Percentiles rank a stretch among this genome's conserved stretches.
Evolutionary conservation across 2,888 invertebrate species (phyloP).

Genomic region (Rugalucina vietnamica): DNA sequence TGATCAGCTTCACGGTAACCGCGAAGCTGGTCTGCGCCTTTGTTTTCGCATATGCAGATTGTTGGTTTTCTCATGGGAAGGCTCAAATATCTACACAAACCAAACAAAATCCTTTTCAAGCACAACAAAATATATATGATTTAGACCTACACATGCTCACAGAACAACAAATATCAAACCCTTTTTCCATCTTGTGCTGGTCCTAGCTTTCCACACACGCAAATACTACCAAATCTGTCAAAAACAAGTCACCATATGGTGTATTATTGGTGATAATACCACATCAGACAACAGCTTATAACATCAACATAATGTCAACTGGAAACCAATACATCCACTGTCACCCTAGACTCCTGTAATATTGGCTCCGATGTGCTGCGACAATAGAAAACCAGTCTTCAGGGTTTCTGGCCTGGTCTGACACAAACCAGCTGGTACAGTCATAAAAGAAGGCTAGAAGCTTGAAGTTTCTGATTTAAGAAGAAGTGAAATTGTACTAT

Average conservation of each 20-base stretch:
- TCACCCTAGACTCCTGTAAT: background rate
- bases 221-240: background rate
- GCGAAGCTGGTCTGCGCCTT: too few species aligned
- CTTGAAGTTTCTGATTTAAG: too few species aligned
- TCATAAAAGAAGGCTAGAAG: too few species aligned
- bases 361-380: too few species aligned
- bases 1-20: too few species aligned
- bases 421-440: too few species aligned
- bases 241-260: background rate
- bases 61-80: too few species aligned
- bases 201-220: background rate
- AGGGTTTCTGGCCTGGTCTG: too few species aligned
- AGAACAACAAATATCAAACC: background rate
- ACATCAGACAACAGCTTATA: background rate
- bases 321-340: background rate
- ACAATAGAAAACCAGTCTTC: too few species aligned
- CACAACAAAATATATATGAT: background rate
- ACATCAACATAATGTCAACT: background rate
- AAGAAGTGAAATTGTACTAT: too few species aligned
- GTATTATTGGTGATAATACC: background rate
- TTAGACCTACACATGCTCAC: background rate
- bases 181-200: background rate
- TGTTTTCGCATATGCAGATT: too few species aligned
- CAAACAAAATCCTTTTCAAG: background rate
- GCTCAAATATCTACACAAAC: background rate